Percentiles rank a stretch among this genome's conserved stretches.
Conservation (phyloP, 2,797 vertebrate genomes). For the Peromyscus attwateri region DNA sequence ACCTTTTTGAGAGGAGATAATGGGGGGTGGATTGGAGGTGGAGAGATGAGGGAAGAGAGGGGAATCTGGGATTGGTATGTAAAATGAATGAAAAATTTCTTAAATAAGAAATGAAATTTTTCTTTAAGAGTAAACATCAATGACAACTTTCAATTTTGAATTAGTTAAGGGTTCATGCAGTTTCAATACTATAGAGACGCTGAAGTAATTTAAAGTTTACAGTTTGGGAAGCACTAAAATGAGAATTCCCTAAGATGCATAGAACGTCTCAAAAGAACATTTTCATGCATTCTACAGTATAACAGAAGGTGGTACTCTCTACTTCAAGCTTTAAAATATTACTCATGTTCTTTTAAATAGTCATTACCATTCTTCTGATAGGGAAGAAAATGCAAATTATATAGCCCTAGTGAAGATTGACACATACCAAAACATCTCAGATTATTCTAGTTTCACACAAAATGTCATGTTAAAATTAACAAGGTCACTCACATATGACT, state of each 20-base stretch:
- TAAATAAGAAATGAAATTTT: conserved; percentile 39
- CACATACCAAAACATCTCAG: conserved; percentile 54
- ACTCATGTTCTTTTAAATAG: conserved; percentile 55
- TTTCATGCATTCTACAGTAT: background rate
- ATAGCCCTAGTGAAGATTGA: conserved; percentile 20
- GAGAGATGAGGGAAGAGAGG: too few relatives aligned
- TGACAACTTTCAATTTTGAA: conserved; percentile 58
- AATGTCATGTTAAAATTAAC: conserved; percentile 52
- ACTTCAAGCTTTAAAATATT: conserved; percentile 65
- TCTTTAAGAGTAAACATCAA: conserved; percentile 13
- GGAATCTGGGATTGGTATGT: too few relatives aligned
- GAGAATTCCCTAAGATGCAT: background rate
- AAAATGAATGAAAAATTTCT: too few relatives aligned
- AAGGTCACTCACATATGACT: background rate
- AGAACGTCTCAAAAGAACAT: conserved; percentile 60
- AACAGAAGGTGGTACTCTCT: conserved; percentile 49
- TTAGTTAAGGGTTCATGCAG: background rate
- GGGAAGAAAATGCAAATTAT: conserved; percentile 68
- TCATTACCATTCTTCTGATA: conserved; percentile 43
- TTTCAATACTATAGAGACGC: background rate
- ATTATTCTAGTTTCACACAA: conserved; percentile 34
- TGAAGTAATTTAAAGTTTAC: conserved; percentile 51
- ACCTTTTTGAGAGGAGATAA: too few relatives aligned
- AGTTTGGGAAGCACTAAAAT: conserved; percentile 29
- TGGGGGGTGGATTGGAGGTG: too few relatives aligned